Evolutionary conservation across 2,888 invertebrate species (phyloP).

Genomic region (Galerucella pusilla): DNA sequence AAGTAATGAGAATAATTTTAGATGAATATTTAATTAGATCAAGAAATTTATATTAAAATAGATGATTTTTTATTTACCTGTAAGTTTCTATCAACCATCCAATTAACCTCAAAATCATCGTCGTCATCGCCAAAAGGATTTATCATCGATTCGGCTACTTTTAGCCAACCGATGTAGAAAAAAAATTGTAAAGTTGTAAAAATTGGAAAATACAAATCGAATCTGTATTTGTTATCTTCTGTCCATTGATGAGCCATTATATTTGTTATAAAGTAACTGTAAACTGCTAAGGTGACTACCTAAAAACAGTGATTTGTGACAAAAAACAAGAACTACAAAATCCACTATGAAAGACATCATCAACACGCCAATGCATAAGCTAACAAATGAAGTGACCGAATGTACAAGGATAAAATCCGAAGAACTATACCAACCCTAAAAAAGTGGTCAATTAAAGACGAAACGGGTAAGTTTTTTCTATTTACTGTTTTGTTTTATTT

Average conservation of each 20-base stretch:
- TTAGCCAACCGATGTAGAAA: conserved; percentile 91
- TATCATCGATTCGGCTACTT: conserved; percentile 90
- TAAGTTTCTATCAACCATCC: conserved; percentile 91
- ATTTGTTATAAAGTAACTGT: conserved; percentile 90
- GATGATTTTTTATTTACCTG: conserved; percentile 69
- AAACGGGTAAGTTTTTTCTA: too few relatives aligned
- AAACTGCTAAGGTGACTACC: conserved; percentile 90
- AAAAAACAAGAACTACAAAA: background rate
- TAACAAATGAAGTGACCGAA: too few relatives aligned
- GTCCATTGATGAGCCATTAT: conserved; percentile 92
- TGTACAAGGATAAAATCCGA: too few relatives aligned
- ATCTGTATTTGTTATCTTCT: conserved; percentile 71
- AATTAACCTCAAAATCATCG: conserved; percentile 92
- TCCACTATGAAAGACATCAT: too few relatives aligned
- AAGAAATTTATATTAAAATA: too few relatives aligned
- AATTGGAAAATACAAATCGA: conserved; percentile 90
- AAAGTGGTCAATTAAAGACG: too few relatives aligned
- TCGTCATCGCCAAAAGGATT: conserved; percentile 94
- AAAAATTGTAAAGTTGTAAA: conserved; percentile 91
- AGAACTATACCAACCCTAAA: too few relatives aligned
- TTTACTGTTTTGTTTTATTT: too few relatives aligned
- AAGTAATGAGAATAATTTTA: too few relatives aligned
- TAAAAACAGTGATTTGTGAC: conserved; percentile 42
- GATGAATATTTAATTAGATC: too few relatives aligned
- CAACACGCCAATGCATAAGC: too few relatives aligned